Evolutionary conservation across 2,113 vertebrate species (phyloP).

Genomic region (Prolemur simus): DNA sequence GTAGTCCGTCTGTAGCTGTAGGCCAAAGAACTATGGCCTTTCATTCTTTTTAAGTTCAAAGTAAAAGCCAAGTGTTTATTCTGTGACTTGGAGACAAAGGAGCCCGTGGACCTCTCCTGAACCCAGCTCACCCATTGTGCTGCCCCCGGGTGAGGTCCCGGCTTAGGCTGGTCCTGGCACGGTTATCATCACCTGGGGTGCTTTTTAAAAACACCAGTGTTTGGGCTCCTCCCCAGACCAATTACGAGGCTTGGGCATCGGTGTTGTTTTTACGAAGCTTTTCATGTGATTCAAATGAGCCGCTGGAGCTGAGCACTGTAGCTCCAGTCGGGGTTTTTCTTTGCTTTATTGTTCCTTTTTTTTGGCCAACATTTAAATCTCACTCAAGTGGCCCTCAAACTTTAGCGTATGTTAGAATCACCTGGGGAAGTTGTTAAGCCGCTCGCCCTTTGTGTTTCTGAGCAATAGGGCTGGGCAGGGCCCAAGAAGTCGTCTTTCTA

Average conservation of each 20-base stretch:
- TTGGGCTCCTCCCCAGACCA: background rate
- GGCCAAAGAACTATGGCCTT: background rate
- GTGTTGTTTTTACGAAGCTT: background rate
- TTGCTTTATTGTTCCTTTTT: background rate
- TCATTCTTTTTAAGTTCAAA: slow-evolving; percentile 25
- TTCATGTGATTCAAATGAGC: background rate
- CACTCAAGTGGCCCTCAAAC: background rate
- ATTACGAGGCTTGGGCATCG: background rate
- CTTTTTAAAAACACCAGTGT: background rate
- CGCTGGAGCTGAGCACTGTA: background rate
- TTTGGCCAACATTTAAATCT: background rate
- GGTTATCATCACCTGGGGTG: background rate
- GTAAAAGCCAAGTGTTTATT: background rate
- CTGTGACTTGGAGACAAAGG: background rate
- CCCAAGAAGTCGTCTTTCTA: background rate
- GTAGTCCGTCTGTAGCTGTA: background rate
- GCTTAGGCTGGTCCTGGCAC: background rate
- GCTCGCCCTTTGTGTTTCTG: background rate
- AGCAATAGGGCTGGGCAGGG: background rate
- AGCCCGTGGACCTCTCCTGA: background rate
- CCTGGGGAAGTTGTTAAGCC: background rate
- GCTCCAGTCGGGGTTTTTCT: background rate
- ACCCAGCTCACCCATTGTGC: background rate
- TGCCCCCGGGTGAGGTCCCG: background rate
- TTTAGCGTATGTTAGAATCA: background rate